These are phyloP conservation scores for Cerastis leucographa DNA, from an alignment of 2,888 invertebrate species.

Conservation along the genomic window DNA sequence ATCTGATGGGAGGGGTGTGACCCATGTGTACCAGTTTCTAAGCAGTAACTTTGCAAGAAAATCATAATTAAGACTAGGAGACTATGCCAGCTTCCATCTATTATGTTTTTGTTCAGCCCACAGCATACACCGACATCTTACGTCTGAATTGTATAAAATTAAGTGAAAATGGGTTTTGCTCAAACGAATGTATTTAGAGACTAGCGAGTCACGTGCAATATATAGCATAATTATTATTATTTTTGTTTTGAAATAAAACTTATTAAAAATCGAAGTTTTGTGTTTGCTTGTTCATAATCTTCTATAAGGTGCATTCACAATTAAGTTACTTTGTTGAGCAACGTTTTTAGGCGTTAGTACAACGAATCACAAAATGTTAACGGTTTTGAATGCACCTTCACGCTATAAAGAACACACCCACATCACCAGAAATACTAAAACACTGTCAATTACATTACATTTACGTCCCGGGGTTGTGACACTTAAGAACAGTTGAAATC, in stretches of 20 bases:
- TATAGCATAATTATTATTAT: constrained; percentile 89
- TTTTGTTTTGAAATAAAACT: constrained; percentile 89
- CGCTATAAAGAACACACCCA: not conserved
- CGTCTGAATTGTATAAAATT: constrained; percentile 56
- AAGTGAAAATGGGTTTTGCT: constrained; percentile 89
- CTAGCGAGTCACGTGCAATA: constrained; percentile 89
- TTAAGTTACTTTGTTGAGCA: not conserved
- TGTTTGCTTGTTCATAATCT: constrained; percentile 44
- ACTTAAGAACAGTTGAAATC: no score
- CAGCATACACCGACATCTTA: constrained; percentile 7
- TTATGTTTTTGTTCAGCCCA: constrained; percentile 26
- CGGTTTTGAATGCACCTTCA: not conserved
- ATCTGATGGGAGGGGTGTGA: not conserved
- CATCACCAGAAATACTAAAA: not conserved
- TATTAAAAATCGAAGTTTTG: constrained; percentile 77
- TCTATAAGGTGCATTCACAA: not conserved
- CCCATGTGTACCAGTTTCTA: not conserved
- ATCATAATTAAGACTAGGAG: not conserved
- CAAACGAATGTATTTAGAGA: constrained; percentile 82
- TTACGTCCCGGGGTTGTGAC: no score
- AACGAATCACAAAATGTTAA: not conserved
- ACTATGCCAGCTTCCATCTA: not conserved
- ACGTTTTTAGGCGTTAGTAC: not conserved
- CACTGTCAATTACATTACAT: no score
- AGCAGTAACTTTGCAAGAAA: not conserved